Evolutionary conservation across 2,888 invertebrate species (phyloP), one percentile per base, ranked within the genome.

Genomic region (Drosophila neutralis): DNA sequence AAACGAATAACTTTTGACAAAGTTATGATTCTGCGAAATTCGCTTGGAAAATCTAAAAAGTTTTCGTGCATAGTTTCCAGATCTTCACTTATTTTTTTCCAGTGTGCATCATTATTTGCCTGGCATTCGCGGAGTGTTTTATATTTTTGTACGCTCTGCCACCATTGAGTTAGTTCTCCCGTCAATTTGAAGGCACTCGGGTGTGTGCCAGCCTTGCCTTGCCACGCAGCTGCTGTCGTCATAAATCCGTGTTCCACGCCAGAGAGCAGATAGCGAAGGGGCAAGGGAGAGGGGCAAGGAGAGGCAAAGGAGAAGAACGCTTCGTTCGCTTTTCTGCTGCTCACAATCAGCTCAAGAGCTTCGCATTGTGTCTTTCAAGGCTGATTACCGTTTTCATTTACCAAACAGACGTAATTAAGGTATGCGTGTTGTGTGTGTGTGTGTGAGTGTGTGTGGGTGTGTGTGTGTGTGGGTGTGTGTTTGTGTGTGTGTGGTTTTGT

Each of bases 401-500:
- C 87, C 86, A 86, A 86, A 90, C 85, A 90, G 87, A 88, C 88
- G 83, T 90, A 86, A 86, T 86, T 86, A 86, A 86, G 88, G 88
- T 87, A 63, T 76, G 74, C 42, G 70, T 81, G 71, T 69, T 86
- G 81, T 80, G 61, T 73, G 73, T 42, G 67, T 67, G 67, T 63
- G 63, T 31, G 27, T 53, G 51, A 54, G 56, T 68, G 29, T 42
- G 18, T 52, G 69, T 68, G 68, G n/a, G 21, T 21, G 21, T 21
- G 53, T 62, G 56, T 68, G n/a, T n/a, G n/a, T n/a, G 58, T 66
- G 56, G 69, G 52, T 63, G 36, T 31, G 31, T 36, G 45, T 45
- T 62, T 69, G 68, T 66, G 61, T 36, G 33, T 51, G 51, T 48
- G 63, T 54, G 45, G 27, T 35, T 48, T 53, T 27, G 5, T 18